Evolutionary conservation across 1,140 invertebrate genomes (phyloP), one percentile per base, ranked within the genome.

Genomic region (Pogonognathellus flavescens): DNA sequence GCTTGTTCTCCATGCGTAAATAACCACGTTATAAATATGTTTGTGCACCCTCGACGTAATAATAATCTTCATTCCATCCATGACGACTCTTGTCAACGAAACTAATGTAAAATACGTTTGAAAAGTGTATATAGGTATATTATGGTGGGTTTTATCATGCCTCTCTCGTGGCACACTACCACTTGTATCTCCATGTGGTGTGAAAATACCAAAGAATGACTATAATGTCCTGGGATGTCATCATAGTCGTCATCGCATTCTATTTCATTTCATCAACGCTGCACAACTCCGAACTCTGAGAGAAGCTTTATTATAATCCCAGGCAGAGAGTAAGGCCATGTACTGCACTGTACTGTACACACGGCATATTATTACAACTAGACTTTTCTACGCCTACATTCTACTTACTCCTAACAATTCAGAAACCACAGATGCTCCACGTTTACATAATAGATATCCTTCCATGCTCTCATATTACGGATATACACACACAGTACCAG

Each of bases 41-140:
- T 41, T 41, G 41, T 76, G 70, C 18, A 76, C 16, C n/a, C 41
- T 76, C 70, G 49, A 41, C 70, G 31, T 76, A 49, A 76, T 76
- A 76, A 76, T 76, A 76, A 76, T 76, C 66, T 72, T 72, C 66
- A 25, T 72, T 72, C 41, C 41, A 76, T 76, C 70, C 70, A 49
- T 49, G 70, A 49, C 70, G 41, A 49, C 70, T 76, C 70, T 41
- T 76, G 70, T 76, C 70, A 49, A 41, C 31, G 13, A 41, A 41
- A 41, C 31, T 41, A 41, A 41, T 41, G 22, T 70, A 76, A 49
- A 76, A 49, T 49, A 66, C 20, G 14, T 20, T 25, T 25, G 62
- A 14, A 20, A 14, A 66, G 20, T 66, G 22, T 66, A 25, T 66
- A 20, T 66, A 66, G 20, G 9, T 31, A 10, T 60, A 20, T 60